Conservation (phyloP, 2,888 invertebrate species). For the Belgica antarctica region DNA sequence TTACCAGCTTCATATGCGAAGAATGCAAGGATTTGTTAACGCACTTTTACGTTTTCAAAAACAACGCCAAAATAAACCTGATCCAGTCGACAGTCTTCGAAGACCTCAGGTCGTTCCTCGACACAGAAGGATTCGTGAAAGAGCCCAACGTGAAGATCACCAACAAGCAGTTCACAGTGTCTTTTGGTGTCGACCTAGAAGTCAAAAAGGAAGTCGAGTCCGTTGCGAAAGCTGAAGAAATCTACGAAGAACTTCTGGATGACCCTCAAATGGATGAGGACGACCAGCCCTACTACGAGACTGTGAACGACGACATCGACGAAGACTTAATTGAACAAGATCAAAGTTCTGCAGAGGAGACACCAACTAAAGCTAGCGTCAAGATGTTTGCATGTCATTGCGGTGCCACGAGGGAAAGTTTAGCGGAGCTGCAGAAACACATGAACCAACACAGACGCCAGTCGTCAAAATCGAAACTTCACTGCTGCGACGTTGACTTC, state of each 20-base stretch:
- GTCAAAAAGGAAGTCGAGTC: background rate
- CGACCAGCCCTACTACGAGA: background rate
- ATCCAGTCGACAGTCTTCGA: background rate
- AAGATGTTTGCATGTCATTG: background rate
- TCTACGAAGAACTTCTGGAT: background rate
- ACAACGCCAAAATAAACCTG: background rate
- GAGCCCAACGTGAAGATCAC: background rate
- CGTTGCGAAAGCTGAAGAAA: background rate
- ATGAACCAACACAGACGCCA: background rate
- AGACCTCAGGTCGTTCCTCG: background rate
- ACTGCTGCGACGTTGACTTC: background rate
- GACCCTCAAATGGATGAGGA: background rate
- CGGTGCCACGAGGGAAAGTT: background rate
- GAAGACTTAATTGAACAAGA: background rate
- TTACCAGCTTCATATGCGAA: slow-evolving; percentile 20
- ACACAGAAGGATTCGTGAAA: background rate
- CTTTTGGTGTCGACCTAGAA: background rate
- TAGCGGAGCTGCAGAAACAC: background rate
- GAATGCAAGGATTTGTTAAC: slow-evolving; percentile 18
- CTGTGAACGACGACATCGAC: background rate
- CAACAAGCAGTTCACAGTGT: background rate
- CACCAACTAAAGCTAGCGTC: background rate
- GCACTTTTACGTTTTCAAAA: slow-evolving; percentile 27
- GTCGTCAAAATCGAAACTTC: background rate
- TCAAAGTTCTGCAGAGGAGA: background rate